Conservation (phyloP, 2,113 vertebrate genomes). For the human region DNA sequence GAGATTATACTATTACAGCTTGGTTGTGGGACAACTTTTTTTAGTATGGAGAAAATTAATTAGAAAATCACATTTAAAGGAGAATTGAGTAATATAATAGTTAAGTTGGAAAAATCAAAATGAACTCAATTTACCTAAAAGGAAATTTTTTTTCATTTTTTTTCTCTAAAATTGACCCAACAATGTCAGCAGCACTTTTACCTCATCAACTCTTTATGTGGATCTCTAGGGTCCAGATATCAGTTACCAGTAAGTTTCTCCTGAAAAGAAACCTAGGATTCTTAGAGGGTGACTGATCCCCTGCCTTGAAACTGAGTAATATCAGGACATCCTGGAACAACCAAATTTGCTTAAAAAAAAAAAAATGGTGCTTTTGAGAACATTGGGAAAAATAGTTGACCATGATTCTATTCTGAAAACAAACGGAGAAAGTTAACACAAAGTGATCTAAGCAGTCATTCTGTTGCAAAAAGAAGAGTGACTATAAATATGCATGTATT, state of each 20-base stretch:
- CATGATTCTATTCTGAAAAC: not conserved
- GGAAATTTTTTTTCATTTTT: not conserved
- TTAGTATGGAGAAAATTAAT: conserved; percentile 10
- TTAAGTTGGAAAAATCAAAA: not conserved
- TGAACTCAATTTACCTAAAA: not conserved
- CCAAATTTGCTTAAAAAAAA: not conserved
- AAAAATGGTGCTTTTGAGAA: not conserved
- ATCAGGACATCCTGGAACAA: not conserved
- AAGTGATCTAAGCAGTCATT: not conserved
- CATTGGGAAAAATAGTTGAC: not conserved
- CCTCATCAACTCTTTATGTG: not conserved
- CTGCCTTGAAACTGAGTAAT: not conserved
- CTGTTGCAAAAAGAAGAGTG: not conserved
- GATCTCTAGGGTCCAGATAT: not conserved
- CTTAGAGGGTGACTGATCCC: not conserved
- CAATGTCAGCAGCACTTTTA: not conserved
- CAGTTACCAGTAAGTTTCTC: not conserved
- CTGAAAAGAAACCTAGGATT: not conserved
- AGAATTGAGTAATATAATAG: not conserved
- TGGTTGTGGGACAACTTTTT: not conserved
- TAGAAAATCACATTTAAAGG: conserved; percentile 12
- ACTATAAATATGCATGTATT: not conserved
- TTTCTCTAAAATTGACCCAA: not conserved
- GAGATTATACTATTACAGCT: not conserved
- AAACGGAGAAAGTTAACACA: not conserved